These are phyloP conservation scores for Gobionotothen gibberifrons DNA, from an alignment of 2,797 vertebrate genomes.

Conservation along the genomic window DNA sequence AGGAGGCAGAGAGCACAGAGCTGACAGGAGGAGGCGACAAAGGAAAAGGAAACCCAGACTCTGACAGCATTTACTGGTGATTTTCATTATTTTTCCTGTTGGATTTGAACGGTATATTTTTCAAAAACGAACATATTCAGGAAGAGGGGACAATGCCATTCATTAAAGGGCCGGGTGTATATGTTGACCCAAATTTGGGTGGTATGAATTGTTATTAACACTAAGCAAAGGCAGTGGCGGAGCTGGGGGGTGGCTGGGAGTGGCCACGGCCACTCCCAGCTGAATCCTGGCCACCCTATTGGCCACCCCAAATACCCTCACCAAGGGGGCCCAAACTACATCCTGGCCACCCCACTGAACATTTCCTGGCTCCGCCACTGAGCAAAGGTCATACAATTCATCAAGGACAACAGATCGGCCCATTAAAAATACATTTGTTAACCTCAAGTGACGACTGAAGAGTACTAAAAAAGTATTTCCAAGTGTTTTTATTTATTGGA, in stretches of 20 bases:
- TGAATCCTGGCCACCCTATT: too few relatives aligned
- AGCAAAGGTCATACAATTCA: not conserved
- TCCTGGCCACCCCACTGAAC: too few relatives aligned
- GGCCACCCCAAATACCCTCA: too few relatives aligned
- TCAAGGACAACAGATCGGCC: too few relatives aligned
- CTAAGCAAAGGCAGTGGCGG: not conserved
- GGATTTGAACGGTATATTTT: not conserved
- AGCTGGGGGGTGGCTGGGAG: too few relatives aligned
- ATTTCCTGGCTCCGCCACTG: too few relatives aligned
- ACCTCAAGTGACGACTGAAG: too few relatives aligned
- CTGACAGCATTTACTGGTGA: constrained; percentile 44
- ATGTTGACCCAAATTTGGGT: not conserved
- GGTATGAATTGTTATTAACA: not conserved
- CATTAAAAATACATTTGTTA: too few relatives aligned
- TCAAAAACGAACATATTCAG: not conserved
- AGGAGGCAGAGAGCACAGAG: constrained; percentile 11
- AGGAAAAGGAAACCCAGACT: constrained; percentile 8
- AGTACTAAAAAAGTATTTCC: too few relatives aligned
- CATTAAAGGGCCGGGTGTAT: not conserved
- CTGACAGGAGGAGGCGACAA: not conserved
- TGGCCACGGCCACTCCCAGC: too few relatives aligned
- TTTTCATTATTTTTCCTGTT: not conserved
- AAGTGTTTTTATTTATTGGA: too few relatives aligned
- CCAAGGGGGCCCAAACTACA: too few relatives aligned
- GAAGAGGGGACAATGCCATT: not conserved